These are phyloP conservation scores for Symphodus melops DNA, from an alignment of 2,113 vertebrate species.

Conservation along the genomic window DNA sequence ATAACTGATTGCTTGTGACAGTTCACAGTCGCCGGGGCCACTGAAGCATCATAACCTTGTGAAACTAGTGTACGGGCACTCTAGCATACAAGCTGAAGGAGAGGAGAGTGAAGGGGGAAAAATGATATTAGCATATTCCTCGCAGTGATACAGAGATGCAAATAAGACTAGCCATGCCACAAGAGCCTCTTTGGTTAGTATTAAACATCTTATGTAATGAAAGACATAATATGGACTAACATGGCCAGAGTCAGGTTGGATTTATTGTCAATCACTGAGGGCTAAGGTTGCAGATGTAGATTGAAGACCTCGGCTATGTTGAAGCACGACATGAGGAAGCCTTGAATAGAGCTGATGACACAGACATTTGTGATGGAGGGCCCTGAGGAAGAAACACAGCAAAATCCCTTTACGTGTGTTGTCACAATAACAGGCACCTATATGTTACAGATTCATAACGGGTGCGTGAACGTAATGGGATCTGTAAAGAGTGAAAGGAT, in stretches of 20 bases:
- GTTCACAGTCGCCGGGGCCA: constrained; percentile 78
- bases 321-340: constrained; percentile 23
- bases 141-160: constrained; percentile 63
- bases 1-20: constrained; percentile 80
- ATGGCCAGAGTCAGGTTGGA: constrained; percentile 24
- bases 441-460: constrained; percentile 34
- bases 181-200: constrained; percentile 60
- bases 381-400: constrained; percentile 30
- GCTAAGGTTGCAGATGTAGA: constrained; percentile 37
- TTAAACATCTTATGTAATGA: constrained; percentile 61
- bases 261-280: constrained; percentile 44
- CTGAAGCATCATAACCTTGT: constrained; percentile 82
- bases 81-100: constrained; percentile 66
- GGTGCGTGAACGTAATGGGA: constrained; percentile 25
- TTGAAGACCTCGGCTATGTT: constrained; percentile 14
- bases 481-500: constrained; percentile 30
- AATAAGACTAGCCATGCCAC: constrained; percentile 48
- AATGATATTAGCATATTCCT: constrained; percentile 73
- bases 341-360: constrained; percentile 41
- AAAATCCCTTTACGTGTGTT: constrained; percentile 22
- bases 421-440: constrained; percentile 27
- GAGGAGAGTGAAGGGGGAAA: constrained; percentile 38
- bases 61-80: constrained; percentile 76
- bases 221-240: constrained; percentile 46
- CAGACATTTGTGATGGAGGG: constrained; percentile 39